These are phyloP conservation scores for Tromatobia lineatoria DNA, from an alignment of 2,888 invertebrate genomes.

Conservation along the genomic window DNA sequence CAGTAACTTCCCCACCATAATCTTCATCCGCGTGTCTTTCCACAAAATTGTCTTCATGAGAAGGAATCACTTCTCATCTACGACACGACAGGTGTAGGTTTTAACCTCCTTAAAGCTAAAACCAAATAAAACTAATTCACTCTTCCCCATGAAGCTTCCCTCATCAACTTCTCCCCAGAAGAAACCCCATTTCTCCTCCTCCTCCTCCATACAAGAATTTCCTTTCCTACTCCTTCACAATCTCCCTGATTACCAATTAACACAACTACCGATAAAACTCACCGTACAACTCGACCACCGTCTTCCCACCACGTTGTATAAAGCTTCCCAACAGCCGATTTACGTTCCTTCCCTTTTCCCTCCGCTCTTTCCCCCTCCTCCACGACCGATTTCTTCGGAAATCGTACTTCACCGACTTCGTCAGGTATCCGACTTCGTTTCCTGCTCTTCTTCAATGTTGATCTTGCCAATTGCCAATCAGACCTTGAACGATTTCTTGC, in stretches of 20 bases:
- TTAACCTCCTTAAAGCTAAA: neutral
- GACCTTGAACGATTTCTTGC: neutral
- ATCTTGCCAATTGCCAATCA: neutral
- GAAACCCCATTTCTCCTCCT: neutral
- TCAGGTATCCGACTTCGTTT: neutral
- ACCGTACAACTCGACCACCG: slow-evolving; percentile 20
- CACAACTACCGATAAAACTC: slow-evolving; percentile 19
- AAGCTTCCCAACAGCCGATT: neutral
- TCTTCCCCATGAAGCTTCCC: neutral
- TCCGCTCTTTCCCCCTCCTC: neutral
- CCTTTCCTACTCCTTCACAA: neutral
- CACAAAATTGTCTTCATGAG: neutral
- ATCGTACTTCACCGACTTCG: neutral
- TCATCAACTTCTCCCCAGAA: neutral
- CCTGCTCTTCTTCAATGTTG: too few species aligned
- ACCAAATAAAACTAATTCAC: neutral
- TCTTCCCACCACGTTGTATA: slow-evolving; percentile 32
- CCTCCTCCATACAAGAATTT: too few species aligned
- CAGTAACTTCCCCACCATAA: neutral
- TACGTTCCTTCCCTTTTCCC: neutral
- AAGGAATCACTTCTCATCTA: neutral
- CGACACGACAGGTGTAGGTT: neutral
- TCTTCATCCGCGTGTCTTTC: neutral
- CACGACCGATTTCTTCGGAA: neutral
- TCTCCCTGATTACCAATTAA: neutral